phyloP scores from a whole-genome alignment of 2,888 invertebrate genomes.

The Gymnocheta viridis region DNA sequence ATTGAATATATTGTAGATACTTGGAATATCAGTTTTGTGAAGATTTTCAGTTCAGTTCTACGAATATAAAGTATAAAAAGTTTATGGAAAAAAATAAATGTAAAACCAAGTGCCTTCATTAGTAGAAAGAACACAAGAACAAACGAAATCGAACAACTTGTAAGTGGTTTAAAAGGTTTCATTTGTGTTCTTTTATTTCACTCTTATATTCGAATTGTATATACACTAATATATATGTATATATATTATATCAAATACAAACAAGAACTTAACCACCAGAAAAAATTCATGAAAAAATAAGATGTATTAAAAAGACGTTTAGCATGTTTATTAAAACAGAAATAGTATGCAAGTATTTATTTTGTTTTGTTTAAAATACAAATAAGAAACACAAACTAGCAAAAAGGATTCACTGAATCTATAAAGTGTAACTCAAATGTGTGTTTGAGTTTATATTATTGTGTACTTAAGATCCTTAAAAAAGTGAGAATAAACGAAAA shows the following conservation, averaged over 20 bases:
- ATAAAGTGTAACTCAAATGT: neutral
- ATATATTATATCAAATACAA: slow-evolving; percentile 11
- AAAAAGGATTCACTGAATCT: slow-evolving; percentile 12
- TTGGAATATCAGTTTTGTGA: slow-evolving; percentile 7
- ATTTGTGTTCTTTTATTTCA: slow-evolving; percentile 5
- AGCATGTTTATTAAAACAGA: slow-evolving; percentile 54
- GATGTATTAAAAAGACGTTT: slow-evolving; percentile 55
- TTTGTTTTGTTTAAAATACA: neutral
- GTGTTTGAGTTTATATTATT: neutral
- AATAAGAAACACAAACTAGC: neutral
- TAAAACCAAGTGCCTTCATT: slow-evolving; percentile 47
- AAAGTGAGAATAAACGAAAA: slow-evolving; percentile 12
- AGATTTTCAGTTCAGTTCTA: slow-evolving; percentile 4
- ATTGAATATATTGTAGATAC: slow-evolving; percentile 10
- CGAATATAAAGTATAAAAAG: slow-evolving; percentile 1
- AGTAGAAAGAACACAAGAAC: slow-evolving; percentile 19
- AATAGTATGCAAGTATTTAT: neutral
- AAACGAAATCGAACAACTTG: slow-evolving; percentile 58
- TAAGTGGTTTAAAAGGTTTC: slow-evolving; percentile 64
- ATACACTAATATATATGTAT: neutral
- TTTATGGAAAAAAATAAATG: slow-evolving; percentile 8
- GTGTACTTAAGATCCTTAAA: slow-evolving; percentile 19
- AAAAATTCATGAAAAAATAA: slow-evolving; percentile 22
- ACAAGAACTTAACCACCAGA: slow-evolving; percentile 32
- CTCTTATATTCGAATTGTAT: neutral